These are phyloP conservation scores for Egretta garzetta DNA, from an alignment of 2,113 vertebrate genomes.

Conservation along the genomic window DNA sequence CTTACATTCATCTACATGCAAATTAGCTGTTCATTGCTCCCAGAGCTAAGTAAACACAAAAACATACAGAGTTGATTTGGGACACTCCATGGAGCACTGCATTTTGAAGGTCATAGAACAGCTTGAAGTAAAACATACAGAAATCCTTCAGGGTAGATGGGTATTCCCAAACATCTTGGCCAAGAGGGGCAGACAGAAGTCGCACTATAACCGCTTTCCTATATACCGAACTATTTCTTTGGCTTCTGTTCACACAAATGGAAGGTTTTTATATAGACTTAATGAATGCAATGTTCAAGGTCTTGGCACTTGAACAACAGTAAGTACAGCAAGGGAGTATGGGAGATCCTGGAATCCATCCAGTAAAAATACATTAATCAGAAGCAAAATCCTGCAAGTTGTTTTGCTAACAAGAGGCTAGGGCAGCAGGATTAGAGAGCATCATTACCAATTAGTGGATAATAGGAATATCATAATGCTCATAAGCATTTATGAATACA, in stretches of 20 bases:
- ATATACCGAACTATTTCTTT: not conserved
- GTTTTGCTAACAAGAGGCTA: not conserved
- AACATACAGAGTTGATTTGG: not conserved
- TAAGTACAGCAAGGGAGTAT: not conserved
- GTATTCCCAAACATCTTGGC: not conserved
- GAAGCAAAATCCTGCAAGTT: not conserved
- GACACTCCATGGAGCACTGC: not conserved
- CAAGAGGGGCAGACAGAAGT: not conserved
- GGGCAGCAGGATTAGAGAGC: not conserved
- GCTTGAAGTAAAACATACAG: not conserved
- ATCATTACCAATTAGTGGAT: not conserved
- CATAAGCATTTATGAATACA: not conserved
- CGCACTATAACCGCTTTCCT: not conserved
- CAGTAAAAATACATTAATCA: not conserved
- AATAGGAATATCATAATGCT: slow-evolving; percentile 24
- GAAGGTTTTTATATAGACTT: not conserved
- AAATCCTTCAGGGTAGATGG: not conserved
- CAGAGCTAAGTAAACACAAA: not conserved
- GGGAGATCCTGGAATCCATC: not conserved
- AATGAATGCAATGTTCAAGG: not conserved
- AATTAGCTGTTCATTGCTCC: not conserved
- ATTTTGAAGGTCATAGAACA: not conserved
- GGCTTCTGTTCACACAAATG: not conserved
- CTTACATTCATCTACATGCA: not conserved
- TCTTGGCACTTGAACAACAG: not conserved